Evolutionary conservation across 2,797 vertebrate species (phyloP).

Genomic region (Melanotaenia pygmaea): DNA sequence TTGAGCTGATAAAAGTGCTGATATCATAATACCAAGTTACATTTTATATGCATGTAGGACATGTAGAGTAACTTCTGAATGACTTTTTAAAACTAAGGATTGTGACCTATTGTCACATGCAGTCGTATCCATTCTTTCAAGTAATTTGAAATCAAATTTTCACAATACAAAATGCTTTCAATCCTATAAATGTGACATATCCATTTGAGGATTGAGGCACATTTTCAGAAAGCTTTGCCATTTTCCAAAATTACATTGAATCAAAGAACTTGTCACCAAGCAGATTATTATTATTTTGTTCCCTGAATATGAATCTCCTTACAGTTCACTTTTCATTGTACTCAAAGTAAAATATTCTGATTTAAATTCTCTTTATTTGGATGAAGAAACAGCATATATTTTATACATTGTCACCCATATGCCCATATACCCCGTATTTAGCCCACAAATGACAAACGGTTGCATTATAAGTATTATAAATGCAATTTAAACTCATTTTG

Average conservation of each 20-base stretch:
- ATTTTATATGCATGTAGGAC: background rate
- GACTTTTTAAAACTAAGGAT: constrained; percentile 34
- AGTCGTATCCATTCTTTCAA: constrained; percentile 20
- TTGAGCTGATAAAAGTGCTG: constrained; percentile 52
- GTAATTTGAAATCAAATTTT: constrained; percentile 19
- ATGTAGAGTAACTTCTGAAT: constrained; percentile 22
- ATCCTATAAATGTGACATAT: constrained; percentile 23
- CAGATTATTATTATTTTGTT: constrained; percentile 43
- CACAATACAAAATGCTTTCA: constrained; percentile 25
- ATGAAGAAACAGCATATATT: background rate
- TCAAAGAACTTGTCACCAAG: constrained; percentile 36
- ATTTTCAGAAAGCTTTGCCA: constrained; percentile 33
- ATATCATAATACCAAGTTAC: constrained; percentile 48
- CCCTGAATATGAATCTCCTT: constrained; percentile 15
- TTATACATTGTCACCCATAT: background rate
- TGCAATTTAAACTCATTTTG: background rate
- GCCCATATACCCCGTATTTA: background rate
- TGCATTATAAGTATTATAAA: background rate
- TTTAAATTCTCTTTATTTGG: constrained; percentile 12
- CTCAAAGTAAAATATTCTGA: constrained; percentile 26
- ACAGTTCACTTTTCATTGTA: constrained; percentile 24
- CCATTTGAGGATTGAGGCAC: constrained; percentile 12
- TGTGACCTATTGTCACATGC: background rate
- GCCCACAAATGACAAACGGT: background rate
- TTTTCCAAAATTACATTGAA: constrained; percentile 39